Percentiles rank a stretch among this genome's conserved stretches.
Conservation (phyloP, 1,140 invertebrate species). For the Drosophila sulfurigaster region DNA sequence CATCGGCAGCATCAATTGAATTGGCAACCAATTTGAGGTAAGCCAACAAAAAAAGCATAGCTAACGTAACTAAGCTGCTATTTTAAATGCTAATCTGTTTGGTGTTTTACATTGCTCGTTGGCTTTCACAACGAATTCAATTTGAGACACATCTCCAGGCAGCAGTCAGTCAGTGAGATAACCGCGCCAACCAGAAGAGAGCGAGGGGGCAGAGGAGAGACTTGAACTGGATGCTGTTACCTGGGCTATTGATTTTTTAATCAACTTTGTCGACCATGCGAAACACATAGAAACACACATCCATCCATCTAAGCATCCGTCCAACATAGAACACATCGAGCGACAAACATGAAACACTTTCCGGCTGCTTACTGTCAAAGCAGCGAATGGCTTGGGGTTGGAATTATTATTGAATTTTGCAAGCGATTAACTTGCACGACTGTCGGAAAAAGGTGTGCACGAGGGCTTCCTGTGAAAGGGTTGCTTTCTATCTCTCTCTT, state of each 20-base stretch:
- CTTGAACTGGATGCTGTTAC: background rate
- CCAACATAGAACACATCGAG: slow-evolving; percentile 15
- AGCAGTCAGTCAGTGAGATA: background rate
- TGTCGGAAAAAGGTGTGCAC: slow-evolving; percentile 8
- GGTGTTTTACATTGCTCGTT: slow-evolving; percentile 46
- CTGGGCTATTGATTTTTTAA: slow-evolving; percentile 80
- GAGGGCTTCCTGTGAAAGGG: no score
- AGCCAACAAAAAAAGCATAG: slow-evolving; percentile 14
- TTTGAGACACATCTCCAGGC: slow-evolving; percentile 43
- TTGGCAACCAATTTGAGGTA: slow-evolving; percentile 37
- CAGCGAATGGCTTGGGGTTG: slow-evolving; percentile 16
- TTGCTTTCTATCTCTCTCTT: no score
- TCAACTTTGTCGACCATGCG: slow-evolving; percentile 53
- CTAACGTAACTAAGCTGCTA: slow-evolving; percentile 44
- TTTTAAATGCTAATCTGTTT: slow-evolving; percentile 75
- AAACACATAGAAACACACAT: slow-evolving; percentile 15
- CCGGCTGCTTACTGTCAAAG: slow-evolving; percentile 67
- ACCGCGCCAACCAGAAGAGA: background rate
- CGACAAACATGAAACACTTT: slow-evolving; percentile 80
- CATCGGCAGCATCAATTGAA: slow-evolving; percentile 4
- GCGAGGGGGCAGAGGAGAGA: background rate
- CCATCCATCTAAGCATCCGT: no score
- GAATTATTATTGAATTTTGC: slow-evolving; percentile 84
- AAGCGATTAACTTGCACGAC: slow-evolving; percentile 82
- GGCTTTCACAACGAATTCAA: slow-evolving; percentile 44